These are phyloP conservation scores for Andrena praecox DNA, from an alignment of 2,888 invertebrate genomes.

Conservation along the genomic window DNA sequence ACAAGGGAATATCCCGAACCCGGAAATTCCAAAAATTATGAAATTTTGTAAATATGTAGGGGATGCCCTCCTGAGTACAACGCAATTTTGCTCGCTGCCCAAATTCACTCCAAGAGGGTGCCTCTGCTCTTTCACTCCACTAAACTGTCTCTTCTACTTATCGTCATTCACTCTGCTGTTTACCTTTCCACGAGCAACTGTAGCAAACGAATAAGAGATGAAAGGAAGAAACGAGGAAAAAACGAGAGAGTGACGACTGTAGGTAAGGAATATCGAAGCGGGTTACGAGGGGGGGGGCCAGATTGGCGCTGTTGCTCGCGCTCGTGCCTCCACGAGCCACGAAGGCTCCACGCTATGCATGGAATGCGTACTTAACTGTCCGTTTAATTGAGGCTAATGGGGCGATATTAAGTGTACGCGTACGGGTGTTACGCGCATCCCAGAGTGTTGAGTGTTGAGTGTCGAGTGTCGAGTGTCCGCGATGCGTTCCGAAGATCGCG, in stretches of 20 bases:
- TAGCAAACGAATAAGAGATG: neutral
- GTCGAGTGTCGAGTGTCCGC: conserved; percentile 70
- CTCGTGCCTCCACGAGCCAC: conserved; percentile 60
- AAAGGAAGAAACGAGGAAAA: neutral
- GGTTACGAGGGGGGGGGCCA: conserved; percentile 12
- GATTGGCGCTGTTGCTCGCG: conserved; percentile 39
- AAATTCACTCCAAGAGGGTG: no score
- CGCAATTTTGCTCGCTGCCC: no score
- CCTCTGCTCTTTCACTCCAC: neutral
- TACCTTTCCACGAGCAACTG: neutral
- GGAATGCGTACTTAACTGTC: conserved; percentile 80
- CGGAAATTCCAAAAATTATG: no score
- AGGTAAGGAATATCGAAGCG: conserved; percentile 26
- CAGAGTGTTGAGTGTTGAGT: conserved; percentile 63
- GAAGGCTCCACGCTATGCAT: conserved; percentile 71
- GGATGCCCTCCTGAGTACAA: no score
- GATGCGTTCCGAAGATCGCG: conserved; percentile 3
- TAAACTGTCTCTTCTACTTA: no score
- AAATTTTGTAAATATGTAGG: no score
- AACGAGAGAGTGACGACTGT: neutral
- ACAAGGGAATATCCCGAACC: no score
- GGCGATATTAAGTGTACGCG: conserved; percentile 80
- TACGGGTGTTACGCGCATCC: conserved; percentile 72
- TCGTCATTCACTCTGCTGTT: neutral
- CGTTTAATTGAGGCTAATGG: conserved; percentile 83